These are phyloP conservation scores for Tragulus kanchil DNA, from an alignment of 2,113 vertebrate species.

Conservation along the genomic window DNA sequence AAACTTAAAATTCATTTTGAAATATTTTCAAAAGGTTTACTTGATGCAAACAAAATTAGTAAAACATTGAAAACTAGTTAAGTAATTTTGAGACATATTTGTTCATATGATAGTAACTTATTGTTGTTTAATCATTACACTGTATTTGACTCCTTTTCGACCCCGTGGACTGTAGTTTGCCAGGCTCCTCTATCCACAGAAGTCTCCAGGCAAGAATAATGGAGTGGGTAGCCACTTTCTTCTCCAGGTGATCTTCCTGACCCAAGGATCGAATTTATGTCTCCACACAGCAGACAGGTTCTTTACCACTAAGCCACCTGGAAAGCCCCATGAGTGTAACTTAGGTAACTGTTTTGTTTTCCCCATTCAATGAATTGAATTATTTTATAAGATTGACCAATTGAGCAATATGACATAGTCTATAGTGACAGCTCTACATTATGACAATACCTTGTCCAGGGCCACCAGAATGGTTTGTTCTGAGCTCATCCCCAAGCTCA, in stretches of 20 bases:
- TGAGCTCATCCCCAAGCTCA: background rate
- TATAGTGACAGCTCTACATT: background rate
- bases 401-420: background rate
- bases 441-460: background rate
- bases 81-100: background rate
- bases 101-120: background rate
- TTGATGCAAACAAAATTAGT: background rate
- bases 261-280: background rate
- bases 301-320: background rate
- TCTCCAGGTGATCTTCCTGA: background rate
- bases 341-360: conserved; percentile 27
- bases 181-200: background rate
- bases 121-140: background rate
- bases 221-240: background rate
- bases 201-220: background rate
- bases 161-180: background rate
- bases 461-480: background rate
- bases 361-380: background rate
- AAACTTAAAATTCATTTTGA: background rate
- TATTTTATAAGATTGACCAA: background rate
- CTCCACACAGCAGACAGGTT: background rate
- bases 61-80: background rate
- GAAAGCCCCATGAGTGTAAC: background rate
- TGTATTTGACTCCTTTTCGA: background rate
- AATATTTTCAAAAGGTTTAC: conserved; percentile 24